Evolutionary conservation across 2,888 invertebrate species (phyloP), one percentile per base, ranked within the genome.

Genomic region (Herminia tarsipennalis): DNA sequence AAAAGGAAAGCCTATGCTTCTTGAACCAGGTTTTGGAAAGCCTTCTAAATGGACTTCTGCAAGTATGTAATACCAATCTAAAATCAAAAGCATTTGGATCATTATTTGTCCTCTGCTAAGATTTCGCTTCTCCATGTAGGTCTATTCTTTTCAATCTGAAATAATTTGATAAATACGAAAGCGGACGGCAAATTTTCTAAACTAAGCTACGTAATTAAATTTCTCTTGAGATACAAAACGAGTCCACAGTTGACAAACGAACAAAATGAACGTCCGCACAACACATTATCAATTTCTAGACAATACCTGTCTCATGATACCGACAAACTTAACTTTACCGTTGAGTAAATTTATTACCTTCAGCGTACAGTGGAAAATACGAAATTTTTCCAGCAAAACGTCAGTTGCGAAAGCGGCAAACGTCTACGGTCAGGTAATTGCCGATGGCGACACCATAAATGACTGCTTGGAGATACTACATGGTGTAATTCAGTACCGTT

Each of bases 401-500:
- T 40, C 56, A 56, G 50, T 64, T 66, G 65, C 67, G 53, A 70
- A 62, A 66, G 66, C 55, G 42, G 53, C 51, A 55, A 46, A 51
- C 52, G 30, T 17, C 54, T 63, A 65, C 55, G 66, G 61, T 64
- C 66, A 64, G 70, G 83, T 83, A 85, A 85, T 86, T 81, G 81
- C 71, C 73, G 72, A 84, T 86, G 78, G 83, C 78, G 80, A 84
- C 86, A 86, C 83, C 77, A 80, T 84, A 86, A 87, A 83, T 86
- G 84, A 83, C 73, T 82, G 82, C 78, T 81, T 78, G 73, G 70
- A 83, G 87, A 84, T 84, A 66, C 77, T 69, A 78, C 79, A 81
- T 78, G 74, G 81, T 86, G 82, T 86, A 87, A 88, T 88, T 86
- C 81, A 80, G 82, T 88, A 87, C 90, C 89, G 89, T 88, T 83